Evolutionary conservation across 2,113 vertebrate species (phyloP), one percentile per base, ranked within the genome.

Genomic region (Perognathus longimembris): DNA sequence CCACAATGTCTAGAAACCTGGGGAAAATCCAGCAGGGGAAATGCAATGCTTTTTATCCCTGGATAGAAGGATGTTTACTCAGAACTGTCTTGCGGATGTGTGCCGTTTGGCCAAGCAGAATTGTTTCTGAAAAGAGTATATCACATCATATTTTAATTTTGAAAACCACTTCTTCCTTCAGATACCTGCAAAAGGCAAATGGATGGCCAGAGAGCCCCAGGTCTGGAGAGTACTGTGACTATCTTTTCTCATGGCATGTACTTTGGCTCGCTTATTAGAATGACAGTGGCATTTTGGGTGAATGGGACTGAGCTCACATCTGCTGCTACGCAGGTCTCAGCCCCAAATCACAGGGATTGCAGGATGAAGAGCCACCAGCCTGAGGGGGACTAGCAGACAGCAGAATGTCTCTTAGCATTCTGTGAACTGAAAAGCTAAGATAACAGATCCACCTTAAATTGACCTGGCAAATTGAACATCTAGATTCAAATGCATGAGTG

Each of bases 161-260:
- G 20, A 63, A 66, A 75, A 67, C 34, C 18, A 12, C 34, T 30
- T 38, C 40, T 85, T 70, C 26, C 63, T n/a, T 66, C 21, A 70
- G 45, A 15, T 73, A 61, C 40, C 32, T 78, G 76, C 24, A 67
- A 32, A 66, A 18, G 1, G 18, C 64, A 78, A 86, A 34, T 17
- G 24, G 59, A 66, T 45, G 30, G 74, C 50, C 73, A 3, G n/a
- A 71, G 61, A 42, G 64, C 26, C 12, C 17, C 1, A 0, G 32
- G n/a, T 1, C 2, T 89, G 18, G 61, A 7, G 12, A 54, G 17
- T 54, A 54, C 75, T 76, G 34, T 82, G 61, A 88, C 7, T 30
- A 6, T 28, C 24, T 34, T 7, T 11, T 67, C 40, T 0, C 26
- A 0, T 0, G 63, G 28, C 0, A 0, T 57, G 17, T 57, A 15